Evolutionary conservation across 2,113 vertebrate genomes (phyloP), one percentile per base, ranked within the genome.

Genomic region (Hippocampus guttulatus): DNA sequence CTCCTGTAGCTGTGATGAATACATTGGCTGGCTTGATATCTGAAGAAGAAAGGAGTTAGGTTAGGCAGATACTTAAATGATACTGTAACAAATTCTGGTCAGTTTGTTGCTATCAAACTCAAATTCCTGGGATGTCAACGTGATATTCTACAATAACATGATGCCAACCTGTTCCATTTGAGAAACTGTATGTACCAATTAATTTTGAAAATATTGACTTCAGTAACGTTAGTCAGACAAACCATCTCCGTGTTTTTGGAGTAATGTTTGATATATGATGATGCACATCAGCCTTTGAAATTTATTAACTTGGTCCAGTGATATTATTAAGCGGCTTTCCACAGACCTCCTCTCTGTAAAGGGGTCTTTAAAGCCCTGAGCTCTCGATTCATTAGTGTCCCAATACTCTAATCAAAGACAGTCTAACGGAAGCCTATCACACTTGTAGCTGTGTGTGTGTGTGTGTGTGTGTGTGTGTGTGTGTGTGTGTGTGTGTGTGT

Each of bases 1-100:
- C 96, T 64, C 97, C 97, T 57, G 95, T 97, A 80, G 97, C 97
- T 75, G 96, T 98, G 89, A 99, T 98, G 93, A 99, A 98, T 75
- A 99, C 97, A 71, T 98, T 98, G 62, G 96, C 97, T 62, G 96
- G 97, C 72, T 99, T 98, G 88, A 98, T 98, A 83, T 99, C 96
- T 99, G 87, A 23, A 75, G 66, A 71, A 18, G 40, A 70, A 55
- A 64, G 33, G 33, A 61, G 27, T 61, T 20, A 33, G 58, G 58
- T 61, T 18, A 61, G 58, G 15, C 8, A 33, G 7, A 33, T 61
- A 3, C 33, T 33, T 18, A 38, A 5, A 38, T 38, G 55, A 58
- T 58, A 4, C 23, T 58, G 12, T 0, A 58, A 5, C 23, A 58
- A 58, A 15, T 27, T 58, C 23, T 49, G 6, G 20, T 60, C 41